Evolutionary conservation across 2,888 invertebrate genomes (phyloP).

Genomic region (Craniophora ligustri): DNA sequence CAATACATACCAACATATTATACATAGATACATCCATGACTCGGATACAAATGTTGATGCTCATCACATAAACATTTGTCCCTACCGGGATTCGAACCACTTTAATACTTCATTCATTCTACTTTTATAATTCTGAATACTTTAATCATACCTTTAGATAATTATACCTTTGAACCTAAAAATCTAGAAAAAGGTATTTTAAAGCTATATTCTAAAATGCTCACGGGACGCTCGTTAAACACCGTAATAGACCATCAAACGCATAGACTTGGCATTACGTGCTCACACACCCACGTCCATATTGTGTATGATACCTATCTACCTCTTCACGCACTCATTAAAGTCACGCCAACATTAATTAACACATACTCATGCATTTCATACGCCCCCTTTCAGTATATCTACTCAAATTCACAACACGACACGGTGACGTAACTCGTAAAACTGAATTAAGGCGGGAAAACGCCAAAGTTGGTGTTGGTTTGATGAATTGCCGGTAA

Average conservation of each 20-base stretch:
- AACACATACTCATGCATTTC: conserved; percentile 41
- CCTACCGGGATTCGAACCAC: too few species aligned
- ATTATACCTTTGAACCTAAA: background rate
- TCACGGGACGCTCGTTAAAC: conserved; percentile 26
- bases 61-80: too few species aligned
- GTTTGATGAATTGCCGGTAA: conserved; percentile 81
- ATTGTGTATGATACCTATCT: conserved; percentile 18
- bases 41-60: too few species aligned
- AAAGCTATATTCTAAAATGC: conserved; percentile 26
- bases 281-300: conserved; percentile 4
- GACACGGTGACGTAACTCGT: conserved; percentile 46
- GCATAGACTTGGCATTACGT: conserved; percentile 12
- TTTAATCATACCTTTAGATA: too few species aligned
- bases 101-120: too few species aligned
- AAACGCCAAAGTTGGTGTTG: conserved; percentile 67
- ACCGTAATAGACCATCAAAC: conserved; percentile 26
- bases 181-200: background rate
- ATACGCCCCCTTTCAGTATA: conserved; percentile 25
- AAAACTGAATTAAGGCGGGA: conserved; percentile 73
- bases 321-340: conserved; percentile 27
- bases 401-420: conserved; percentile 28
- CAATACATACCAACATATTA: too few species aligned
- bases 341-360: conserved; percentile 40
- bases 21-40: too few species aligned
- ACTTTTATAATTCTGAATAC: too few species aligned